Evolutionary conservation across 2,113 vertebrate genomes (phyloP).

Genomic region (Mellivora capensis): DNA sequence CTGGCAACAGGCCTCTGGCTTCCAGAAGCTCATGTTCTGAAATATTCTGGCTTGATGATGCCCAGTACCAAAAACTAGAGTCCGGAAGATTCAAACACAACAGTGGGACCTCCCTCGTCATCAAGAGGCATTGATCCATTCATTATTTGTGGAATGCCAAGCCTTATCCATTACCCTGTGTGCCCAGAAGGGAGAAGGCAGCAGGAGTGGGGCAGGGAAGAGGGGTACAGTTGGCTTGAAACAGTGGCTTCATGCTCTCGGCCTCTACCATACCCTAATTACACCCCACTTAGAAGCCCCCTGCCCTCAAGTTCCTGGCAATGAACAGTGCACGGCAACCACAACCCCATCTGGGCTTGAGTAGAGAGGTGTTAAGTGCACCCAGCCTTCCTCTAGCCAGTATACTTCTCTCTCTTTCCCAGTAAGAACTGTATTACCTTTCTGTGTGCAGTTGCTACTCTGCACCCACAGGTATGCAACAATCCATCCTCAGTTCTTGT

Average conservation of each 20-base stretch:
- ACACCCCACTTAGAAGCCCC: background rate
- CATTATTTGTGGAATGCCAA: background rate
- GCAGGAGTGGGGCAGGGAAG: background rate
- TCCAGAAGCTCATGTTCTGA: background rate
- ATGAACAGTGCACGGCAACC: background rate
- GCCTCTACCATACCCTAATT: background rate
- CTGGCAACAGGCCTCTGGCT: background rate
- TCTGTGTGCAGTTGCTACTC: background rate
- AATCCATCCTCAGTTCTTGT: background rate
- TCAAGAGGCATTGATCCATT: background rate
- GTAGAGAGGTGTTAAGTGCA: background rate
- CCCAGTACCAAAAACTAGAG: background rate
- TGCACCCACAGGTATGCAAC: background rate
- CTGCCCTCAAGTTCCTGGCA: background rate
- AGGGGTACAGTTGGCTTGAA: background rate
- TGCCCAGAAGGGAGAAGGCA: background rate
- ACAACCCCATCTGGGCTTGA: background rate
- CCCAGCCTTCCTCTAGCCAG: background rate
- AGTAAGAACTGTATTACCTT: too few relatives aligned
- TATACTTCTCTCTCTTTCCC: background rate
- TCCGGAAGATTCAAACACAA: background rate
- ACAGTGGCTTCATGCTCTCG: background rate
- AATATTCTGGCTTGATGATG: background rate
- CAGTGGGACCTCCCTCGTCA: background rate
- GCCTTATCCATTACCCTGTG: background rate